A percentile compares a stretch with the other conserved stretches of the same genome.
These are phyloP conservation scores for Polylopha cassiicola DNA, from an alignment of 2,888 invertebrate species.

Conservation along the genomic window DNA sequence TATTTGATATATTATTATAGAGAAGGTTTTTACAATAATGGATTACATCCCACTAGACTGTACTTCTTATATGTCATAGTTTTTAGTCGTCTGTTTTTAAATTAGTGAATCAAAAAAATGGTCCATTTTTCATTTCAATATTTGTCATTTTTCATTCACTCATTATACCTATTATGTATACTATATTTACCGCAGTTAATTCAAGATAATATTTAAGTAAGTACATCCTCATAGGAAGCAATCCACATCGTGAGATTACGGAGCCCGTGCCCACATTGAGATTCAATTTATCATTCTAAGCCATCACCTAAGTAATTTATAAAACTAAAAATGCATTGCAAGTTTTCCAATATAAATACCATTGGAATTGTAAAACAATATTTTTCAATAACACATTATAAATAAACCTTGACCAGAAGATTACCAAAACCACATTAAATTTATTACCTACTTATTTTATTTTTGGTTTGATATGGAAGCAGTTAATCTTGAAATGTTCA, in stretches of 20 bases:
- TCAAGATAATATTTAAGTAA: no score
- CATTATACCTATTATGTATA: no score
- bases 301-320: constrained; percentile 2
- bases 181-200: no score
- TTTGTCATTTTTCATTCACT: no score
- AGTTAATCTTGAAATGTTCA: constrained; percentile 91
- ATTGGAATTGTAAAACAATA: constrained; percentile 3
- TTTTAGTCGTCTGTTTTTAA: no score
- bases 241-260: no score
- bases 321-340: constrained; percentile 3
- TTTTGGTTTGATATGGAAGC: constrained; percentile 81
- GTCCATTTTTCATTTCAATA: no score
- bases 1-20: background rate
- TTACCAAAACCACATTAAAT: constrained; percentile 21
- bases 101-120: no score
- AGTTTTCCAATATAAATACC: background rate
- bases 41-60: no score
- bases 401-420: constrained; percentile 10
- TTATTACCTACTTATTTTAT: constrained; percentile 42
- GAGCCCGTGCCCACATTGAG: constrained; percentile 1
- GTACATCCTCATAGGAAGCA: no score
- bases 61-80: no score
- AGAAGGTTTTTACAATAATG: no score
- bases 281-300: constrained; percentile 1
- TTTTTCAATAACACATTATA: constrained; percentile 1